phyloP scores from a whole-genome alignment of 2,888 invertebrate genomes.

The Pecten maximus region DNA sequence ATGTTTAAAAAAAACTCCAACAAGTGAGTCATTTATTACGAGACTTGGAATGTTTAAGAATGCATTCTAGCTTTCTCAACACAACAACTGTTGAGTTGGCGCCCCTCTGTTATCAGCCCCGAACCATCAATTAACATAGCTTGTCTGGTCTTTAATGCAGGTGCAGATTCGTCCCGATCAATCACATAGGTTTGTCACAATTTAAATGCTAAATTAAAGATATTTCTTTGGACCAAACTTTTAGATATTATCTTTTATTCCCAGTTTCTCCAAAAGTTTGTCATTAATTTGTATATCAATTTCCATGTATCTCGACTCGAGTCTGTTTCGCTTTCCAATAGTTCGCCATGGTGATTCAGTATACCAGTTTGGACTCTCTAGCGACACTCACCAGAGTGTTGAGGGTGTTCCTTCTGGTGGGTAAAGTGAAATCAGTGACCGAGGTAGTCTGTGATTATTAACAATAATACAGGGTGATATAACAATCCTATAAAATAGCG shows the following conservation, averaged over 20 bases:
- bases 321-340: neutral
- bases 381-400: too few species aligned
- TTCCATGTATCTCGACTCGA: neutral
- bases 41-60: neutral
- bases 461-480: too few species aligned
- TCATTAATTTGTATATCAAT: neutral
- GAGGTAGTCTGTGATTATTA: too few species aligned
- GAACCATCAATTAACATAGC: slow-evolving; percentile 23
- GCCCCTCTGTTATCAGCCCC: neutral
- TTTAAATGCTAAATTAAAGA: neutral
- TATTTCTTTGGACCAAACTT: neutral
- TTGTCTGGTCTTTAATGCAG: neutral
- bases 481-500: too few species aligned
- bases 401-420: too few species aligned
- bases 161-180: neutral
- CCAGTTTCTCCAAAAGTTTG: neutral
- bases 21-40: slow-evolving; percentile 8
- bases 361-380: too few species aligned
- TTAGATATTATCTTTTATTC: neutral
- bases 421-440: too few species aligned
- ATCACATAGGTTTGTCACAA: neutral
- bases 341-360: too few species aligned
- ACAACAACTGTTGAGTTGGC: neutral
- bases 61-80: neutral
- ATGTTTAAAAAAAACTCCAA: neutral